Base-by-base conservation (phyloP, 2,888 invertebrate species). In the Lasius platythorax region DNA sequence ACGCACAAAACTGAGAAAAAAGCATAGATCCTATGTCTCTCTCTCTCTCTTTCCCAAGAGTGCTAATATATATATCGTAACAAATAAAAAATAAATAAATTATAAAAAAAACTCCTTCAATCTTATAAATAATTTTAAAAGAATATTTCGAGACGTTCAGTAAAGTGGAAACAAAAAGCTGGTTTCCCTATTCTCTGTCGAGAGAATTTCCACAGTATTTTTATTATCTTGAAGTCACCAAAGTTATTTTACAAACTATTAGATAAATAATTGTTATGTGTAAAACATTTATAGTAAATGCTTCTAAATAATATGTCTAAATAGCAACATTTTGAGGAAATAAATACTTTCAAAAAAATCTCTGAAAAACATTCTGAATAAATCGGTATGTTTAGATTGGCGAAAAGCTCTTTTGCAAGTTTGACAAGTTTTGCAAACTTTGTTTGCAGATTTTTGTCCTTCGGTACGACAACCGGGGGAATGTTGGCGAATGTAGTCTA, bases 361-460 rank as follows among this genome's bases (percentile, higher is more conserved):
- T 66, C n/a, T 30, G 11, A 5, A 18, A 53, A 53, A 53, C 18
- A 18, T 67, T 67, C 8, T 3, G 23, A 18, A 53, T 53, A 68
- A 76, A 53, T 37, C 23, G 66, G 23, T 37, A 68, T 28, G 5
- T 23, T 11, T 18, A 37, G 12, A 46, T 28, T 28, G 18, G 11
- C 12, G 18, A 67, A 40, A 37, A 28, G 0, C n/a, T 30, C 23
- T 50, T 50, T n/a, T 64, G 53, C 68, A 33, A 68, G 12, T 53
- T 37, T 63, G 28, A 28, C 15, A 23, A 53, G 50, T 40, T 76
- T 66, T 53, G 43, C 23, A 50, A 67, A 67, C 53, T 28, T 40
- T 3, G 40, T 28, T 68, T 50, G 68, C 56, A 78, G 40, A 78
- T 68, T 68, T 78, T 56, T 53, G 53, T 68, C 33, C 28, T 12